Base-by-base conservation (phyloP, 2,113 vertebrate genomes). In the Patagioenas fasciata region DNA sequence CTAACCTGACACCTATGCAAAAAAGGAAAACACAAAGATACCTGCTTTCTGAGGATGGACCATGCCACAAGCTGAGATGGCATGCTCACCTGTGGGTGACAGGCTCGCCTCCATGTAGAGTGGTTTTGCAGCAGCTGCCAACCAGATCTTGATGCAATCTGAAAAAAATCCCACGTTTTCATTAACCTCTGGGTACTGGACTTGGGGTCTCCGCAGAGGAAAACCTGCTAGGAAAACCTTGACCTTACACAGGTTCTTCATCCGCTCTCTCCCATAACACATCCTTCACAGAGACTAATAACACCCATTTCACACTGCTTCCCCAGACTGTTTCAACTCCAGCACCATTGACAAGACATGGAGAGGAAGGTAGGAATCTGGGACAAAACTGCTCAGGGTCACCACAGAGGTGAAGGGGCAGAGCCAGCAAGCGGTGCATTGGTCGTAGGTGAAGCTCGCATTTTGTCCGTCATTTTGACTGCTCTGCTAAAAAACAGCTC, bases 331-430 rank as follows among this genome's bases (percentile, higher is more conserved):
- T 81, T 54, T 67, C 48, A 62, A 19, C 47, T 61, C 25, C 34
- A 51, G 9, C 42, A 74, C 36, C 51, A 38, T 7, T 48, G 47
- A 29, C 57, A 64, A 53, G 38, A 24, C 1, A 1, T 20, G 42
- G 15, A 64, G 24, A 65, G 17, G 23, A 38, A 26, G 21, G 36
- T 21, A 28, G 24, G 25, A n/a, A 66, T 28, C 25, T 26, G 58
- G 47, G 21, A 13, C 20, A 19, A 11, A 0, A 4, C 19, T 1
- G 1, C 38, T 20, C 28, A 28, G 38, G 23, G 24, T 89, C 47
- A n/a, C 36, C 6, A 10, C 0, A 0, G 44, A 32, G 31, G 31
- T 18, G 29, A 26, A 51, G 23, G 17, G 8, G 21, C 34, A 84
- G 31, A 78, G 34, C 40, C 57, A 57, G 34, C 28, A 64, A 31